A percentile compares a stretch with the other conserved stretches of the same genome.
Evolutionary conservation across 2,113 vertebrate species (phyloP).

Genomic region (Catharus fuscescens): DNA sequence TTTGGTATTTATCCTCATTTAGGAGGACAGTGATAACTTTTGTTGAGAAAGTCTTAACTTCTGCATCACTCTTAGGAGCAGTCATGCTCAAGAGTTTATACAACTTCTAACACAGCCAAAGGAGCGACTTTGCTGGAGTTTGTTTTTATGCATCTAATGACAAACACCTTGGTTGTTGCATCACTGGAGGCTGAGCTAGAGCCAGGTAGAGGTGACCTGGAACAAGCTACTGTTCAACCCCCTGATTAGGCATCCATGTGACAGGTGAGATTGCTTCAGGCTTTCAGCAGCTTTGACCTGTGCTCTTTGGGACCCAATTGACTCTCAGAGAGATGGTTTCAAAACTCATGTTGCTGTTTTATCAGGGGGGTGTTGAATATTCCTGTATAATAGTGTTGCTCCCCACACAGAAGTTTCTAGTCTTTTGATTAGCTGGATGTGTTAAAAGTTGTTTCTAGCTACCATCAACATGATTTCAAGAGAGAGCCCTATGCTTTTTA

Average conservation of each 20-base stretch:
- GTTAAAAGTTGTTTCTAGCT: background rate
- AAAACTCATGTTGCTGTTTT: background rate
- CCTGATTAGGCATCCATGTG: background rate
- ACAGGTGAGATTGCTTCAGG: background rate
- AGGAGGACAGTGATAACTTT: background rate
- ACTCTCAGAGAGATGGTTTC: background rate
- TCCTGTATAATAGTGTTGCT: background rate
- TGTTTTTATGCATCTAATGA: background rate
- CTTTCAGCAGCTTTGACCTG: background rate
- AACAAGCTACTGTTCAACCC: background rate
- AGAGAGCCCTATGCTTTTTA: background rate
- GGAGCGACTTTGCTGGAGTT: background rate
- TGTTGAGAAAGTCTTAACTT: background rate
- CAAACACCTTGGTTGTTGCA: background rate
- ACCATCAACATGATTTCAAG: background rate
- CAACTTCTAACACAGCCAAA: background rate
- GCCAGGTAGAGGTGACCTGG: background rate
- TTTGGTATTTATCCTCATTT: background rate
- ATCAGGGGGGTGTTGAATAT: background rate
- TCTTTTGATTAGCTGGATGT: background rate
- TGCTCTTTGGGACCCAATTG: background rate
- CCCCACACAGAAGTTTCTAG: background rate
- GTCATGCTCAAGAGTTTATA: background rate
- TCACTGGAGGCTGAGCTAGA: background rate
- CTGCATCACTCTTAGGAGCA: background rate